Evolutionary conservation across 1,140 invertebrate species (phyloP), one percentile per base, ranked within the genome.

Genomic region (Medauroidea extradentata): DNA sequence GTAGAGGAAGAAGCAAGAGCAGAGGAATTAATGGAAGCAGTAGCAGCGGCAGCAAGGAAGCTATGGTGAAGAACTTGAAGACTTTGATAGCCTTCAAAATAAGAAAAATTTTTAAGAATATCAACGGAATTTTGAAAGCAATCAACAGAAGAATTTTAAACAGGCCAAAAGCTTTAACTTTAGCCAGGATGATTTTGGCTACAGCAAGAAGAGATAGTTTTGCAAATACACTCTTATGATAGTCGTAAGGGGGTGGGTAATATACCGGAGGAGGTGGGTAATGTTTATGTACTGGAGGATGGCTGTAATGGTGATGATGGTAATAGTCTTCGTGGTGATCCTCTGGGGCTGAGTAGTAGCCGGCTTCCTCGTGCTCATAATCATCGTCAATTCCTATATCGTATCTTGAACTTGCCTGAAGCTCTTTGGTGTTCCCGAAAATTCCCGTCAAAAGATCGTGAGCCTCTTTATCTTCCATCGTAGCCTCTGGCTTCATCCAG

Each of bases 11-110:
- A 14, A 54, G 19, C 1, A 54, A 21, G 7, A 54, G 41, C 7
- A 54, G 41, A 25, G 53, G 53, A 9, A 54, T 39, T 14, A 54
- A 16, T 11, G 53, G 53, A 13, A 54, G 18, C 34, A 54, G 53
- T 14, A 54, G 24, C 18, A 54, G 11, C 11, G 53, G 53, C 14
- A 54, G 25, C 9, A 54, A 11, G 1, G 53, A 25, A 0, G 53
- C 24, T n/a, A 54, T 34, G 19, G 41, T 43, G 16, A 54, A 13
- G 8, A 54, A 18, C n/a, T 54, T 54, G n/a, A 54, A 54, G 3
- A 54, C 9, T 13, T 54, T 54, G 1, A 43, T 38, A 9, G 41
- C 53, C 18, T 54, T 54, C n/a, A 54, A 42, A 19, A 54, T 54
- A 2, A 54, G 9, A 8, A 38, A 23, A 18, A 54, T 42, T 21